Evolutionary conservation across 1,140 invertebrate genomes (phyloP).

Genomic region (Nephotettix cincticeps): DNA sequence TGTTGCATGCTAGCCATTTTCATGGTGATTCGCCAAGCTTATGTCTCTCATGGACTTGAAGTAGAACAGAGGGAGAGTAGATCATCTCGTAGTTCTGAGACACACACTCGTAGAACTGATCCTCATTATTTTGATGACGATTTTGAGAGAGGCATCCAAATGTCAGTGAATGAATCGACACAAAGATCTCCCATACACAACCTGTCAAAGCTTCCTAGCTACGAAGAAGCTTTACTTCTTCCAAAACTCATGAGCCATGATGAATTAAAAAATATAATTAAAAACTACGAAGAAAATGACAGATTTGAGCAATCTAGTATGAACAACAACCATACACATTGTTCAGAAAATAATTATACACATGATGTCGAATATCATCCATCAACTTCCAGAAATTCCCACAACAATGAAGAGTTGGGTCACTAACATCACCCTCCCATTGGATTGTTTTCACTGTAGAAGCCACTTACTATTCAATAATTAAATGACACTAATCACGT

Average conservation of each 20-base stretch:
- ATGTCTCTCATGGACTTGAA: neutral
- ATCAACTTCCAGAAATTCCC: neutral
- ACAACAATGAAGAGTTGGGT: no score
- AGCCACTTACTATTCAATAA: no score
- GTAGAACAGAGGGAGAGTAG: neutral
- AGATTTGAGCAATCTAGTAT: neutral
- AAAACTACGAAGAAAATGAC: constrained; percentile 4
- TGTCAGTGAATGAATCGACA: constrained; percentile 5
- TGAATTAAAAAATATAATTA: neutral
- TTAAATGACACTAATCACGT: no score
- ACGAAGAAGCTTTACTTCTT: constrained; percentile 18
- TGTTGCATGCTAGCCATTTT: constrained; percentile 1
- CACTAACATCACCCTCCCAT: no score
- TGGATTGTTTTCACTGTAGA: no score
- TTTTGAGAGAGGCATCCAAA: neutral
- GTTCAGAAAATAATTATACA: neutral
- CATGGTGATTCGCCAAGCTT: constrained; percentile 18
- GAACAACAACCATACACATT: neutral
- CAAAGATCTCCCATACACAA: constrained; percentile 8
- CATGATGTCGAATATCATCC: neutral
- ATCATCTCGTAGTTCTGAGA: neutral
- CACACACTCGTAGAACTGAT: neutral
- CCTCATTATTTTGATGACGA: constrained; percentile 6
- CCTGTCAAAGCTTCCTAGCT: constrained; percentile 12
- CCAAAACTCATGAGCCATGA: neutral